Conservation (phyloP, 2,113 vertebrate genomes). For the Vulpes ferrilata region DNA sequence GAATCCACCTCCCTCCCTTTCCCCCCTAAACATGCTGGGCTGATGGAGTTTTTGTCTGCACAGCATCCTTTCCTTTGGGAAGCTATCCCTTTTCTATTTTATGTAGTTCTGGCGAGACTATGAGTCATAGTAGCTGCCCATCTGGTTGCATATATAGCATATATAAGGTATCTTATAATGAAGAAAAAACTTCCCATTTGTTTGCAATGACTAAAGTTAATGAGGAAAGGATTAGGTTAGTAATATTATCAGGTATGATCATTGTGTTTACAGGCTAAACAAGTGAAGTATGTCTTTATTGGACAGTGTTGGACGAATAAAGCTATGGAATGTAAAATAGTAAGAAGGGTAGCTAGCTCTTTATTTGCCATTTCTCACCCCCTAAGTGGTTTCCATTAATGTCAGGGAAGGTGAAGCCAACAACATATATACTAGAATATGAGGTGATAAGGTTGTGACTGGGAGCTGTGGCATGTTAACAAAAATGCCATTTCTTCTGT, state of each 20-base stretch:
- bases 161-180: not conserved
- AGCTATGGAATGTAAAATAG: not conserved
- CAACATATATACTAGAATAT: accelerated
- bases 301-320: not conserved
- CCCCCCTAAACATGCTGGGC: not conserved
- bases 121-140: not conserved
- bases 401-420: not conserved
- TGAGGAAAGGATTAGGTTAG: not conserved
- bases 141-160: not conserved
- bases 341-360: not conserved
- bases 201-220: slow-evolving; percentile 5
- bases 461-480: not conserved
- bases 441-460: not conserved
- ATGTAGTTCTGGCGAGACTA: not conserved
- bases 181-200: not conserved
- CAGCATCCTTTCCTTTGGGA: not conserved
- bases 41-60: not conserved
- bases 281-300: not conserved
- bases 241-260: not conserved
- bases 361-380: not conserved
- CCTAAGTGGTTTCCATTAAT: not conserved
- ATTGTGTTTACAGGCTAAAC: slow-evolving; percentile 3
- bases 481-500: not conserved
- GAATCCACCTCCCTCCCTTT: not conserved
- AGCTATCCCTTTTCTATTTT: not conserved